Base-by-base conservation (phyloP, 2,888 invertebrate genomes). In the Cataglyphis albicans region DNA sequence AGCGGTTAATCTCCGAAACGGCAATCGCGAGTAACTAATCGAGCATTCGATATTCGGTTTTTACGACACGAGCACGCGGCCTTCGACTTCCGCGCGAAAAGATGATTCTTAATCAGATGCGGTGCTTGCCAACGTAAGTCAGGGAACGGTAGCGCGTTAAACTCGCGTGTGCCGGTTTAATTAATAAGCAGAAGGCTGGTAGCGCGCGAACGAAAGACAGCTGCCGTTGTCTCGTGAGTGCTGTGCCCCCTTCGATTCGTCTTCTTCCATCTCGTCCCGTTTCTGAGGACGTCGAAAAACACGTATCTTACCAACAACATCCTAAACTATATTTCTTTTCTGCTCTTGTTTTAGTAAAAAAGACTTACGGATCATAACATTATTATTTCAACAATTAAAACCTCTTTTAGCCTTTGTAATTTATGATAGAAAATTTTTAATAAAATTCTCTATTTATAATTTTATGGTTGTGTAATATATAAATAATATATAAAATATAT, bases 131-230 rank as follows among this genome's bases (percentile, higher is more conserved):
- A 63, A 63, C 63, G 65, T 44, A 57, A 82, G 74, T 32, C 74
- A 55, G 32, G 55, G 76, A 75, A 57, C 65, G 44, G 52, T 29
- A 32, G 44, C 12, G 44, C 12, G 55, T 67, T 65, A 76, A 59
- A 48, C 61, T 44, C 29, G 59, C 70, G 59, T 73, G 55, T 52
- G 57, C 70, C 75, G 72, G 64, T 76, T 84, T 84, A 84, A 84
- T 84, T 84, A 84, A 84, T 82, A 82, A 76, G 75, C 75, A 82
- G 83, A 82, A 80, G 82, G 70, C 64, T 70, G 82, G 41, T 76
- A 48, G 82, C 59, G 73, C 48, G 75, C 83, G 67, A 84, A 25
- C 82, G 80, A 83, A 35, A 38, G 63, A 74, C 81, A 74, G 64
- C 68, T 57, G 64, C 76, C 70, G 75, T n/a, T 52, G 48, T 52